Evolutionary conservation across 2,888 invertebrate genomes (phyloP).

Genomic region (Ormyrus nitidulus): DNA sequence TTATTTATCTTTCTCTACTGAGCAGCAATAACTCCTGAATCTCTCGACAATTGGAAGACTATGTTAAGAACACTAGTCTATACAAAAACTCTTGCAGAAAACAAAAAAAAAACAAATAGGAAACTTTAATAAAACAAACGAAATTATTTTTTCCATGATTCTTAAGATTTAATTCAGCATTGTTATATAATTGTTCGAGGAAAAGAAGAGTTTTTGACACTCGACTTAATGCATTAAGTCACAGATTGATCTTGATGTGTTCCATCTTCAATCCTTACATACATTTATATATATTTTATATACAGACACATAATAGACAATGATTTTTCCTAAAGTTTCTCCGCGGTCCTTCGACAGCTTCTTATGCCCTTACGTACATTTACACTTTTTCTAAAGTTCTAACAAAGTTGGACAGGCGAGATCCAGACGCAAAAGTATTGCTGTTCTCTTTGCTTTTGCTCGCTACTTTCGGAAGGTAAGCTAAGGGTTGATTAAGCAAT

Average conservation of each 20-base stretch:
- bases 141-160: no score
- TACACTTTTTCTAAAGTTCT: slow-evolving; percentile 24
- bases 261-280: slow-evolving; percentile 13
- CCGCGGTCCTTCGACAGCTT: background rate
- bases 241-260: background rate
- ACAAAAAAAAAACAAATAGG: no score
- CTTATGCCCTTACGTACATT: slow-evolving; percentile 10
- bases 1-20: slow-evolving; percentile 9
- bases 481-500: no score
- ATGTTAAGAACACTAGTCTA: slow-evolving; percentile 23
- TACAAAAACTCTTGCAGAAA: no score
- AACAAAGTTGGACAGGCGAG: slow-evolving; percentile 46
- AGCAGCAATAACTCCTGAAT: slow-evolving; percentile 18
- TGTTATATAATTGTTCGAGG: slow-evolving; percentile 7
- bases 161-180: no score
- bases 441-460: background rate
- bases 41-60: slow-evolving; percentile 39
- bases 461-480: no score
- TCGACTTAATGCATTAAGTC: slow-evolving; percentile 8
- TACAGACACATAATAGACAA: slow-evolving; percentile 50
- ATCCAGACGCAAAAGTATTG: slow-evolving; percentile 38
- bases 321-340: slow-evolving; percentile 25
- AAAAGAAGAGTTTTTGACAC: slow-evolving; percentile 19
- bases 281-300: slow-evolving; percentile 47
- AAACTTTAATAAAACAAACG: no score